Conservation (phyloP, 2,797 vertebrate genomes). For the Rhadinocentrus ornatus region DNA sequence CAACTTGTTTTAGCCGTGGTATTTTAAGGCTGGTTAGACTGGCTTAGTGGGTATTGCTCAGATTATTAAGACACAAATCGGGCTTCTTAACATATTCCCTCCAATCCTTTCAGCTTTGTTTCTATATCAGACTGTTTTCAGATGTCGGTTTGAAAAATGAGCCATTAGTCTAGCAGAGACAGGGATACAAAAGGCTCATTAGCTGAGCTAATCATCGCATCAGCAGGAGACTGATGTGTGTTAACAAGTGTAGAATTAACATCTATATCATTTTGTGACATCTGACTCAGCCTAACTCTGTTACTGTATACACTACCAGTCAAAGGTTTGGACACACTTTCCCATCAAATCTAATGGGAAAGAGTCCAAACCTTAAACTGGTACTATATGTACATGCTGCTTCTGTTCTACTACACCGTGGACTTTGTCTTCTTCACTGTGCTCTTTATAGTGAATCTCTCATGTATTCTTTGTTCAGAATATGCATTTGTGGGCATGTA, state of each 20-base stretch:
- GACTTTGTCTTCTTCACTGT: neutral
- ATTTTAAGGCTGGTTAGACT: neutral
- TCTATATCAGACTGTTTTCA: constrained; percentile 3
- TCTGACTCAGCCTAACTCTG: neutral
- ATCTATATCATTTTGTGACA: neutral
- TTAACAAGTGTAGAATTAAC: constrained; percentile 5
- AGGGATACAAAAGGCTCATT: constrained; percentile 2
- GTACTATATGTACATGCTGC: neutral
- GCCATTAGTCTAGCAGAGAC: constrained; percentile 21
- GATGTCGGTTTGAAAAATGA: constrained; percentile 10
- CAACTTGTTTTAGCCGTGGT: neutral
- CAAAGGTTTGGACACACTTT: neutral
- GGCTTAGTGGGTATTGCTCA: neutral
- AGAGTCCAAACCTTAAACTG: neutral
- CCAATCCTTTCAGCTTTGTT: neutral
- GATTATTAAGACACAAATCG: neutral
- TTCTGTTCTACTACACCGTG: neutral
- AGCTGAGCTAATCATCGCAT: constrained; percentile 15
- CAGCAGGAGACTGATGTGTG: constrained; percentile 5
- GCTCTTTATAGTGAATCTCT: neutral
- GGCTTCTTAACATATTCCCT: neutral
- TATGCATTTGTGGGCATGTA: neutral
- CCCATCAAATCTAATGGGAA: neutral
- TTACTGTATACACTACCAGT: neutral
- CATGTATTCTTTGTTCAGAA: neutral